Evolutionary conservation across 2,797 vertebrate genomes (phyloP).

Genomic region (Tokudaia muenninki): DNA sequence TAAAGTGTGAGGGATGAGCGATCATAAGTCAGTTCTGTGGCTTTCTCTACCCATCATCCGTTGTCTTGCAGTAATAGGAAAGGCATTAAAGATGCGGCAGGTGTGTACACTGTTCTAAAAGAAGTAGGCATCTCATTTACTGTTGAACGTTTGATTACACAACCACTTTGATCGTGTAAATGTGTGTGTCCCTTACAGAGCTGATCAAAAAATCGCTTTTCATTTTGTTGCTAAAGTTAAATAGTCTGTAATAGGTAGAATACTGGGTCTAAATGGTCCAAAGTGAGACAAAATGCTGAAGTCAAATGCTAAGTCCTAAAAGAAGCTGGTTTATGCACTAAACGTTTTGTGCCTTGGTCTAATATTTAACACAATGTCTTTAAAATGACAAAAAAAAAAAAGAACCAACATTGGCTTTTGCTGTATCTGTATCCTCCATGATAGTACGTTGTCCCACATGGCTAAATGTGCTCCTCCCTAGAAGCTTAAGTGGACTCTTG

Average conservation of each 20-base stretch:
- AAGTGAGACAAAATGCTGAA: slow-evolving; percentile 80
- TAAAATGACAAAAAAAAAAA: slow-evolving; percentile 79
- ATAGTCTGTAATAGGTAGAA: slow-evolving; percentile 80
- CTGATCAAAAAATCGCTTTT: slow-evolving; percentile 86
- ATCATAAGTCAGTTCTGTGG: slow-evolving; percentile 51
- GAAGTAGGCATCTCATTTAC: slow-evolving; percentile 86
- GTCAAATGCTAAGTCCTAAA: slow-evolving; percentile 85
- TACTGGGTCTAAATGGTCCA: slow-evolving; percentile 87
- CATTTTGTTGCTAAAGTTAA: slow-evolving; percentile 84
- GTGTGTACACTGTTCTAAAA: slow-evolving; percentile 83
- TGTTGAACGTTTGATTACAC: slow-evolving; percentile 82
- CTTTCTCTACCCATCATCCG: slow-evolving; percentile 15
- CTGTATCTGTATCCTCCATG: slow-evolving; percentile 80
- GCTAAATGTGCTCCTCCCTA: slow-evolving; percentile 80
- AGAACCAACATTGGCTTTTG: slow-evolving; percentile 84
- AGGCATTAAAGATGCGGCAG: slow-evolving; percentile 78
- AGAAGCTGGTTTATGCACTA: slow-evolving; percentile 90
- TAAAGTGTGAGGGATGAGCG: slow-evolving; percentile 73
- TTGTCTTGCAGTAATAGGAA: slow-evolving; percentile 83
- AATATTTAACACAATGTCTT: slow-evolving; percentile 88
- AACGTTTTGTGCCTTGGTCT: slow-evolving; percentile 92
- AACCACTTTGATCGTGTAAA: slow-evolving; percentile 78
- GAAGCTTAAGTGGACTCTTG: slow-evolving; percentile 78
- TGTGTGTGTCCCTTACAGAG: slow-evolving; percentile 71
- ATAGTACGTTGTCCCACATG: slow-evolving; percentile 77